Conservation (phyloP, 1,140 invertebrate species). For the Cephus cinctus region DNA sequence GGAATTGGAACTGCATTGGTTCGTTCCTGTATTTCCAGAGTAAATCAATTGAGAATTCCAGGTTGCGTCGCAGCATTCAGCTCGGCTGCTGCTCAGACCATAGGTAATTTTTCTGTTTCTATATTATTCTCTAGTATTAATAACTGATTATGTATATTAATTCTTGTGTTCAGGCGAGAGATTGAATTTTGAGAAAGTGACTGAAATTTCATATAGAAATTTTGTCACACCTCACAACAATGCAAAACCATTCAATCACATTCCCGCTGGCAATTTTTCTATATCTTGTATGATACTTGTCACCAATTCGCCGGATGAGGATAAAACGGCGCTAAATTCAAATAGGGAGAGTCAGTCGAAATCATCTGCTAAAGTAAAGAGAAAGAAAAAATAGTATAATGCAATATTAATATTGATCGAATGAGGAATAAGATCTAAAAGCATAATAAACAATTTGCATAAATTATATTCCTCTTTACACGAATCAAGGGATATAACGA, state of each 20-base stretch:
- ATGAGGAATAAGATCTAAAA: too few relatives aligned
- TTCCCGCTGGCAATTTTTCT: slow-evolving; percentile 15
- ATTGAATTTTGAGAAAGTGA: slow-evolving; percentile 18
- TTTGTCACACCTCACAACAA: background rate
- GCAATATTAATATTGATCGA: too few relatives aligned
- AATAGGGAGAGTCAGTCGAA: too few relatives aligned
- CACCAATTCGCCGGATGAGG: too few relatives aligned
- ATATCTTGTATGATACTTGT: slow-evolving; percentile 14
- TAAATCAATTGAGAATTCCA: background rate
- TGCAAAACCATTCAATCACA: slow-evolving; percentile 1
- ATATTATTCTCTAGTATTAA: background rate
- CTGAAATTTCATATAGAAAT: slow-evolving; percentile 12
- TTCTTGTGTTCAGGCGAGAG: slow-evolving; percentile 10
- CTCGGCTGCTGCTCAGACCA: slow-evolving; percentile 12
- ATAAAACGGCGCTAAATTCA: too few relatives aligned
- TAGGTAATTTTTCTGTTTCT: slow-evolving; percentile 12
- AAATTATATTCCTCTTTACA: too few relatives aligned
- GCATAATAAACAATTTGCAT: too few relatives aligned
- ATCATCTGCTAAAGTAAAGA: too few relatives aligned
- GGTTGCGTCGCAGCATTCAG: slow-evolving; percentile 23
- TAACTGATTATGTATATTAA: background rate
- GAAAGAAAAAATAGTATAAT: too few relatives aligned
- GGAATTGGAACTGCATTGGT: slow-evolving; percentile 24
- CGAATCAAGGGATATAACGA: too few relatives aligned
- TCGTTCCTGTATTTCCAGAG: slow-evolving; percentile 16